Evolutionary conservation across 2,113 vertebrate species (phyloP).

Genomic region (Chionomys nivalis): DNA sequence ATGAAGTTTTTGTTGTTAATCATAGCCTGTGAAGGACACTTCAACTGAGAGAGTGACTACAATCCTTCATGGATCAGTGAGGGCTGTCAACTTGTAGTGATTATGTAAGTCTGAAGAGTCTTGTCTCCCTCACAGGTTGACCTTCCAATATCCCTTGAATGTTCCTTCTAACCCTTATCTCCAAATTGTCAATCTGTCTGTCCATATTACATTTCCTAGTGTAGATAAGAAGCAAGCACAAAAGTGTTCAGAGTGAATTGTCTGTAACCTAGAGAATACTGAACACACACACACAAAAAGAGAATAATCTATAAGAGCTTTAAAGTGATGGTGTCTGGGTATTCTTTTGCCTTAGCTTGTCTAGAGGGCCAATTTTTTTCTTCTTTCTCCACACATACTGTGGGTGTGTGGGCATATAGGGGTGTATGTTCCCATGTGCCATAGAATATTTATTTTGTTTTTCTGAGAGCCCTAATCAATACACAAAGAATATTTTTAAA

Average conservation of each 20-base stretch:
- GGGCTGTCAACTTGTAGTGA: neutral
- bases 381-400: neutral
- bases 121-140: neutral
- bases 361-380: neutral
- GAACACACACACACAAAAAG: neutral
- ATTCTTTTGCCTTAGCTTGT: neutral
- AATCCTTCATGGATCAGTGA: neutral
- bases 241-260: neutral
- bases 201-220: neutral
- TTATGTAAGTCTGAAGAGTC: neutral
- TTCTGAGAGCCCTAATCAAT: neutral
- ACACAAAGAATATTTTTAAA: neutral
- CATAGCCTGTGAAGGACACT: neutral
- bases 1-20: neutral
- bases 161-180: neutral
- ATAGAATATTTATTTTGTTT: neutral
- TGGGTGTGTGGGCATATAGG: no score
- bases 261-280: neutral
- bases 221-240: no score
- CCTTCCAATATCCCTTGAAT: neutral
- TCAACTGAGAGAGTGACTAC: neutral
- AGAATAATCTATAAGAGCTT: neutral
- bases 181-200: neutral
- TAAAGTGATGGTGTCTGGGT: neutral
- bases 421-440: neutral